phyloP scores from a whole-genome alignment of 2,797 vertebrate species.

The Sebastes steindachneri region DNA sequence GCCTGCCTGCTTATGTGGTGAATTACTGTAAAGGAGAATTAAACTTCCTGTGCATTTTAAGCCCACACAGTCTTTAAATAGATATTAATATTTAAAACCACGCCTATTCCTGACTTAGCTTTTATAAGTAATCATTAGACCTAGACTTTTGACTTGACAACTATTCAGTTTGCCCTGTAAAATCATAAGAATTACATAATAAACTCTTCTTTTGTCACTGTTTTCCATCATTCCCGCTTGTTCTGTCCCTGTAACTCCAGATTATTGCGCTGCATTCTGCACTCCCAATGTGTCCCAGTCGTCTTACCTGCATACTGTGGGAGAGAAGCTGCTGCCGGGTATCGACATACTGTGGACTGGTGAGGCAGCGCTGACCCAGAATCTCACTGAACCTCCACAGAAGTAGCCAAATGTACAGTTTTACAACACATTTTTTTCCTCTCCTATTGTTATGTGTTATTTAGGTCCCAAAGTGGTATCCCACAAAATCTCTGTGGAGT shows the following conservation, averaged over 20 bases:
- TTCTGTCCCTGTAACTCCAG: conserved; percentile 68
- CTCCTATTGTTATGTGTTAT: neutral
- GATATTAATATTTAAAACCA: too few relatives aligned
- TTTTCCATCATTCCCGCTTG: neutral
- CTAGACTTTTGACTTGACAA: too few relatives aligned
- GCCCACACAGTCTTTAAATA: too few relatives aligned
- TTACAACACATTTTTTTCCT: neutral
- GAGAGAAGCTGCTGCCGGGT: conserved; percentile 91
- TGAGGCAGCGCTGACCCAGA: conserved; percentile 58
- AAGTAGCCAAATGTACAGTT: neutral
- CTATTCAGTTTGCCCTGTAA: too few relatives aligned
- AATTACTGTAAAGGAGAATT: too few relatives aligned
- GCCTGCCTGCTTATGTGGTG: too few relatives aligned
- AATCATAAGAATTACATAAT: neutral
- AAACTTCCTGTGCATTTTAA: too few relatives aligned
- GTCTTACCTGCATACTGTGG: conserved; percentile 92
- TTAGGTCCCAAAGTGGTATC: conserved; percentile 98
- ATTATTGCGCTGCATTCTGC: conserved; percentile 96
- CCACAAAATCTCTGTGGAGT: conserved; percentile 94
- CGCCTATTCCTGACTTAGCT: too few relatives aligned
- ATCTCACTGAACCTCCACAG: neutral
- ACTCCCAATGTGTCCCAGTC: conserved; percentile 93
- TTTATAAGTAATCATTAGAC: too few relatives aligned
- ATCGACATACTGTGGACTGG: conserved; percentile 98
- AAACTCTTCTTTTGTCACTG: neutral